phyloP scores from a whole-genome alignment of 2,797 vertebrate species.

The Cossypha dichroa region DNA sequence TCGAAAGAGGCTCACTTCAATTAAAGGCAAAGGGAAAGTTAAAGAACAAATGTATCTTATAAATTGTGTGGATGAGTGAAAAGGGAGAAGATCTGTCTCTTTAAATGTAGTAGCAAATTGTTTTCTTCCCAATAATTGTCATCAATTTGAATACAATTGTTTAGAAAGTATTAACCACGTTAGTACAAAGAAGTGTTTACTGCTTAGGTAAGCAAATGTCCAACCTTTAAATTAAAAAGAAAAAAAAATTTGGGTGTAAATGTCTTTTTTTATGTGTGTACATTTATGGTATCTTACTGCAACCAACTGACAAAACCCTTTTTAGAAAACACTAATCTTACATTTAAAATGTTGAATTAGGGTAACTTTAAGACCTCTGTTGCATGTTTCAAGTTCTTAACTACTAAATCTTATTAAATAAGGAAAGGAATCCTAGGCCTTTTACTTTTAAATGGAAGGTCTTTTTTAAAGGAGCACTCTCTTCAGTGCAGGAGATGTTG shows the following conservation, averaged over 20 bases:
- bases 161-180: neutral
- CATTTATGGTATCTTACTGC: neutral
- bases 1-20: neutral
- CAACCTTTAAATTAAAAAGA: neutral
- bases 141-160: neutral
- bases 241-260: fast-evolving
- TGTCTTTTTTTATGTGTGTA: neutral
- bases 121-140: neutral
- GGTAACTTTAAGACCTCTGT: neutral
- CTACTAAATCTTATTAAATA: neutral
- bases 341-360: neutral
- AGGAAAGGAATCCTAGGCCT: neutral
- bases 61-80: neutral
- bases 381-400: neutral
- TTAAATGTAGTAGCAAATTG: neutral
- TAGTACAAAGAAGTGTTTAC: neutral
- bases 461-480: neutral
- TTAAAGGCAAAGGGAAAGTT: neutral
- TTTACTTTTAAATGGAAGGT: neutral
- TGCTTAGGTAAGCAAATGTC: neutral
- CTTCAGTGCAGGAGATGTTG: neutral
- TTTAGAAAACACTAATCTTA: neutral
- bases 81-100: neutral
- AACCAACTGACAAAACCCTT: neutral
- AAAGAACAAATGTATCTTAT: neutral